Evolutionary conservation across 1,140 invertebrate genomes (phyloP).

Genomic region (Brachionus sp.): DNA sequence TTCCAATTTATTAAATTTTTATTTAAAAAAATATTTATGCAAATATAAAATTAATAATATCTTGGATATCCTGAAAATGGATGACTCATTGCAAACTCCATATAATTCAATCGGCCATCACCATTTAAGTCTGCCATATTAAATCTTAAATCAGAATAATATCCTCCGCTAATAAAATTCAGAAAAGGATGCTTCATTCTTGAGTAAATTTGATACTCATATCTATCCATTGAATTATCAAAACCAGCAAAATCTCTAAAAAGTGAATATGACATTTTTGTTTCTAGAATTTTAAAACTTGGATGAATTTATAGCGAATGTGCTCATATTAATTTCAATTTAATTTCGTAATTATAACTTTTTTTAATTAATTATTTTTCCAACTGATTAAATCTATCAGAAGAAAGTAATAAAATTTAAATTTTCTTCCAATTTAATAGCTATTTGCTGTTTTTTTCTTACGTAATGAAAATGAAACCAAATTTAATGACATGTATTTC

Average conservation of each 20-base stretch:
- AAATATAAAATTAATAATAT: not conserved
- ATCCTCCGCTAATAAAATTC: not conserved
- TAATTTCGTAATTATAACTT: not conserved
- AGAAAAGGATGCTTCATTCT: not conserved
- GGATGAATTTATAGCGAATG: not conserved
- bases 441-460: too few relatives aligned
- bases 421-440: too few relatives aligned
- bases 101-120: not conserved
- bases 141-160: not conserved
- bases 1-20: too few relatives aligned
- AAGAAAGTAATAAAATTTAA: too few relatives aligned
- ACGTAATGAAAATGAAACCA: too few relatives aligned
- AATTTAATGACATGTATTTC: too few relatives aligned
- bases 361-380: not conserved
- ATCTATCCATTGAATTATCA: not conserved
- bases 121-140: not conserved
- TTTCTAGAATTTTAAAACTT: not conserved
- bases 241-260: conserved; percentile 7
- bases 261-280: not conserved
- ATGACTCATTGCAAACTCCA: not conserved
- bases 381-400: too few relatives aligned
- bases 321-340: not conserved
- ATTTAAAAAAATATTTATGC: too few relatives aligned
- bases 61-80: not conserved
- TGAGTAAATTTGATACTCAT: not conserved